Conservation (phyloP, 2,797 vertebrate genomes). For the Coilia nasus region DNA sequence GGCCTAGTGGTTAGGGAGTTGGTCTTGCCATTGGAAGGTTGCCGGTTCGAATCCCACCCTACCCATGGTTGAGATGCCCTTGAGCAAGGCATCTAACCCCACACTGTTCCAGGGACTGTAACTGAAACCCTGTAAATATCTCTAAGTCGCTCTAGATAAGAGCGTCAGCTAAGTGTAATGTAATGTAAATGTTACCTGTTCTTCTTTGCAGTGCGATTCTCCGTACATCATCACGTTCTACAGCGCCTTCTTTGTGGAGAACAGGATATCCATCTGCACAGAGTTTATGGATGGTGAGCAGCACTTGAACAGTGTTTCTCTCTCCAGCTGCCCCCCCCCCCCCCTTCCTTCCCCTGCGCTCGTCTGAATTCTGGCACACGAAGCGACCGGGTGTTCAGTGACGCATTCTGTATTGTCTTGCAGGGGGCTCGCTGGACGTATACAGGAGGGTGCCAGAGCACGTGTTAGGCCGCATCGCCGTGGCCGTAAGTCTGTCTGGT, state of each 20-base stretch:
- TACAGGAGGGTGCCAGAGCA: slow-evolving; percentile 94
- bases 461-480: slow-evolving; percentile 92
- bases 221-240: slow-evolving; percentile 99
- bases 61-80: too few species aligned
- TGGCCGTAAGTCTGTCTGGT: slow-evolving; percentile 84
- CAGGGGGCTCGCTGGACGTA: slow-evolving; percentile 96
- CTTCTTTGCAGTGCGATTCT: slow-evolving; percentile 89
- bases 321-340: too few species aligned
- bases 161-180: too few species aligned
- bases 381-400: too few species aligned
- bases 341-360: not conserved
- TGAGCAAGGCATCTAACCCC: too few species aligned
- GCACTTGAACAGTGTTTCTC: not conserved
- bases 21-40: too few species aligned
- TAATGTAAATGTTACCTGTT: slow-evolving; percentile 49
- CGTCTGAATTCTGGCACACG: too few species aligned
- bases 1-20: too few species aligned
- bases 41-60: too few species aligned
- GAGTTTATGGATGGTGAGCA: slow-evolving; percentile 97
- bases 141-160: too few species aligned
- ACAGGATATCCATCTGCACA: slow-evolving; percentile 98
- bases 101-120: too few species aligned
- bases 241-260: slow-evolving; percentile 98
- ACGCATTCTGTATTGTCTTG: slow-evolving; percentile 24
- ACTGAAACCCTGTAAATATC: too few species aligned